A percentile compares a stretch with the other conserved stretches of the same genome.
Conservation (phyloP, 2,797 vertebrate genomes). For the Morus bassanus region DNA sequence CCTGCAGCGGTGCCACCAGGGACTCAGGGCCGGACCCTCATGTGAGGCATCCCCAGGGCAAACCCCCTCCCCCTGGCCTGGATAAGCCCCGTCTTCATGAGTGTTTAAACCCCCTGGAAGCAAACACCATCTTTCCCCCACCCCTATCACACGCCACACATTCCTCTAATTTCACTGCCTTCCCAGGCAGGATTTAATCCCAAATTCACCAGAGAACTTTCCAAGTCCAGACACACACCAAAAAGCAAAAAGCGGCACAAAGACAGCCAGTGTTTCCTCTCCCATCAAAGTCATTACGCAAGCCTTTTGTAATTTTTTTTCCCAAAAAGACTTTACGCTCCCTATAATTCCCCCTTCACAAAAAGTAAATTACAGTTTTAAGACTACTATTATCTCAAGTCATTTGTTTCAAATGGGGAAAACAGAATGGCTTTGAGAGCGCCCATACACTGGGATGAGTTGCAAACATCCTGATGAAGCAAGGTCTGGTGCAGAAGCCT, state of each 20-base stretch:
- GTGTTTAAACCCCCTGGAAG: neutral
- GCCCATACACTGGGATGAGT: neutral
- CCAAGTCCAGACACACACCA: neutral
- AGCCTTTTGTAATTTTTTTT: conserved; percentile 7
- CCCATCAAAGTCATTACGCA: neutral
- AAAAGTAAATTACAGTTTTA: conserved; percentile 64
- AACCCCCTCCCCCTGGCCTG: neutral
- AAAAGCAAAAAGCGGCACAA: neutral
- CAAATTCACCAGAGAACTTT: neutral
- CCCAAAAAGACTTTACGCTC: neutral
- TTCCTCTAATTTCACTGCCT: neutral
- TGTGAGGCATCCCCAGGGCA: neutral
- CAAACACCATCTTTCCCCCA: neutral
- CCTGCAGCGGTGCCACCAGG: neutral
- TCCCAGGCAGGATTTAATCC: neutral
- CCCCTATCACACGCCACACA: neutral
- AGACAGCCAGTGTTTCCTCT: neutral
- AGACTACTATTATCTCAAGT: conserved; percentile 53
- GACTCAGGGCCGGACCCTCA: neutral
- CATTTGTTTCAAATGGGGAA: conserved; percentile 49
- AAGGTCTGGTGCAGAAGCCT: neutral
- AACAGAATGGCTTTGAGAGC: neutral
- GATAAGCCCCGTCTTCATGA: rapidly evolving
- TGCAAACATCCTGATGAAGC: neutral
- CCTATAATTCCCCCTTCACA: conserved; percentile 50